Conservation (phyloP, 1,140 invertebrate genomes). For the Linepithema humile region DNA sequence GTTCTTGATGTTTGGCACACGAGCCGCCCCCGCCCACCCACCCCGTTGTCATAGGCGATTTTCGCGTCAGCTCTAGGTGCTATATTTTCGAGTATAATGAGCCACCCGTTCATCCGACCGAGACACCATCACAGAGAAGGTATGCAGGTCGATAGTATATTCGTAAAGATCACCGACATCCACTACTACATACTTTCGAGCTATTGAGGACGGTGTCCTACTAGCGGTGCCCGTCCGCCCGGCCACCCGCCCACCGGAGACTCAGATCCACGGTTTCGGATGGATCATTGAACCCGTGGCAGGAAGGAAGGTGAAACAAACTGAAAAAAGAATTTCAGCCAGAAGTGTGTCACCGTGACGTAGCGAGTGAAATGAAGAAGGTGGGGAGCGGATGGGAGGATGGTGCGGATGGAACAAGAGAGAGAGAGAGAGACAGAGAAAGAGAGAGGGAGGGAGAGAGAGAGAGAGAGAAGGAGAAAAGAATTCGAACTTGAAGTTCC, state of each 20-base stretch:
- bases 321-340: slow-evolving; percentile 55
- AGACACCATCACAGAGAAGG: slow-evolving; percentile 34
- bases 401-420: not conserved
- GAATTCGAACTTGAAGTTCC: slow-evolving; percentile 2
- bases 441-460: not conserved
- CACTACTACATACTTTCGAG: slow-evolving; percentile 56
- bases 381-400: too few species aligned
- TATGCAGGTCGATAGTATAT: slow-evolving; percentile 45
- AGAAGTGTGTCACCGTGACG: slow-evolving; percentile 65
- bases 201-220: slow-evolving; percentile 69
- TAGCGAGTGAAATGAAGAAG: slow-evolving; percentile 24
- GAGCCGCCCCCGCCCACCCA: not conserved
- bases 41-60: not conserved
- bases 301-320: slow-evolving; percentile 59
- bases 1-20: slow-evolving; percentile 50
- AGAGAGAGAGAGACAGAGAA: not conserved
- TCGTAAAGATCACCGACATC: slow-evolving; percentile 50
- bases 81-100: slow-evolving; percentile 47
- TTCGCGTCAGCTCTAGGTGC: slow-evolving; percentile 17
- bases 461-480: not conserved
- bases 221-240: slow-evolving; percentile 50
- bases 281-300: slow-evolving; percentile 67
- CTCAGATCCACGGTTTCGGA: slow-evolving; percentile 61
- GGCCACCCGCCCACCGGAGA: not conserved
- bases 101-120: not conserved